A percentile compares a stretch with the other conserved stretches of the same genome.
phyloP scores from a whole-genome alignment of 2,797 vertebrate species.

The Myotis planiceps region DNA sequence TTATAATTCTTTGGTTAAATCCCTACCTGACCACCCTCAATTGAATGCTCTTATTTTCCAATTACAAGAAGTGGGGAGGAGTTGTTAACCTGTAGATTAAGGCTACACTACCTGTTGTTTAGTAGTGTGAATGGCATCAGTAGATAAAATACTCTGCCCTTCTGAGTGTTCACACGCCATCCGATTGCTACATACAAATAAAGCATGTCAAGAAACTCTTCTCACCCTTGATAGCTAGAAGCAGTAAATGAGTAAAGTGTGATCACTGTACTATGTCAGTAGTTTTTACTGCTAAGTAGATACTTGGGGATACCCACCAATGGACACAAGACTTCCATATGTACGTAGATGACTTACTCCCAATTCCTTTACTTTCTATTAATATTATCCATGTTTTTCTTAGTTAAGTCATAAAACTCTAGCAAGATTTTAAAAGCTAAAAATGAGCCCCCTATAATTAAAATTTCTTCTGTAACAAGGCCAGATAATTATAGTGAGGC shows the following conservation, averaged over 20 bases:
- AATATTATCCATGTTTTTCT: neutral
- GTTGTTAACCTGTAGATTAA: neutral
- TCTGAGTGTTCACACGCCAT: neutral
- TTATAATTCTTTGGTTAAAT: neutral
- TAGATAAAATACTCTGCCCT: neutral
- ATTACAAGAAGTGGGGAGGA: neutral
- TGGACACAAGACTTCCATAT: neutral
- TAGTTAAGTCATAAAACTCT: neutral
- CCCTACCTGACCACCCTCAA: neutral
- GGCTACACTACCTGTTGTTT: neutral
- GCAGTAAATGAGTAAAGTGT: neutral
- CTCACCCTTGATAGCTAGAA: neutral
- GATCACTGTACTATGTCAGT: neutral
- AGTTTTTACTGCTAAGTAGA: neutral
- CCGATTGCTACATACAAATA: neutral
- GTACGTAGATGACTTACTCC: neutral
- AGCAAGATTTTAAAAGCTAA: neutral
- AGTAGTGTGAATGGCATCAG: neutral
- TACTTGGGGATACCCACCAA: neutral
- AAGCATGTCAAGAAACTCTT: neutral
- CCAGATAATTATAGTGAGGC: neutral
- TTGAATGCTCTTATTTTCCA: neutral
- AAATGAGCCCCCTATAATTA: neutral
- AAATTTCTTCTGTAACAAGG: neutral
- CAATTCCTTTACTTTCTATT: neutral